A percentile compares a stretch with the other conserved stretches of the same genome.
Evolutionary conservation across 2,797 vertebrate genomes (phyloP).

Genomic region (Capromys pilorides): DNA sequence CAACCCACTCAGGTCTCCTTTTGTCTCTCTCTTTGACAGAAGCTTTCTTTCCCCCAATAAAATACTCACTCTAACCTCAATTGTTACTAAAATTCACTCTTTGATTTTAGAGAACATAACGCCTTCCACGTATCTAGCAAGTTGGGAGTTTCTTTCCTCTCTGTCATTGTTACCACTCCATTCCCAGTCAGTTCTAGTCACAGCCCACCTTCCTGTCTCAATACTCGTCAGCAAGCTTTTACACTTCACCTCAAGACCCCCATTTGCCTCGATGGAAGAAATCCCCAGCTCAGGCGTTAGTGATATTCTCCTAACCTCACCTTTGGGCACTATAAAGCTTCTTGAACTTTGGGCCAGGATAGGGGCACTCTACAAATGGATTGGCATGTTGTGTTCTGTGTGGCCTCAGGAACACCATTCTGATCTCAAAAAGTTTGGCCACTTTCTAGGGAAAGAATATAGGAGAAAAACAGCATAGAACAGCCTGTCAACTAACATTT

Average conservation of each 20-base stretch:
- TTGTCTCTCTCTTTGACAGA: too few relatives aligned
- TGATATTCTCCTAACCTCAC: not conserved
- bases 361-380: not conserved
- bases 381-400: slow-evolving; percentile 9
- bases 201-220: not conserved
- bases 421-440: slow-evolving; percentile 67
- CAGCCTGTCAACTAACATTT: slow-evolving; percentile 72
- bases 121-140: too few relatives aligned
- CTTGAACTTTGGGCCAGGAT: not conserved
- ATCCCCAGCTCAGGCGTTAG: not conserved
- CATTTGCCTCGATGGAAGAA: not conserved
- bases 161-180: not conserved
- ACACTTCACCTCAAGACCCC: not conserved
- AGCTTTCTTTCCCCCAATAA: too few relatives aligned
- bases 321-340: not conserved
- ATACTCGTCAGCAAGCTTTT: not conserved
- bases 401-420: slow-evolving; percentile 58
- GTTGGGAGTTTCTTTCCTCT: too few relatives aligned
- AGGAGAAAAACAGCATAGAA: slow-evolving; percentile 57
- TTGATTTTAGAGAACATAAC: too few relatives aligned
- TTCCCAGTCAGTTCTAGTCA: not conserved
- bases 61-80: too few relatives aligned
- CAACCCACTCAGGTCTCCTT: too few relatives aligned
- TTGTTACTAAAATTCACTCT: too few relatives aligned
- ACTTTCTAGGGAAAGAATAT: slow-evolving; percentile 56